These are phyloP conservation scores for Drosophila kurseongensis DNA, from an alignment of 1,140 invertebrate genomes.

Conservation along the genomic window DNA sequence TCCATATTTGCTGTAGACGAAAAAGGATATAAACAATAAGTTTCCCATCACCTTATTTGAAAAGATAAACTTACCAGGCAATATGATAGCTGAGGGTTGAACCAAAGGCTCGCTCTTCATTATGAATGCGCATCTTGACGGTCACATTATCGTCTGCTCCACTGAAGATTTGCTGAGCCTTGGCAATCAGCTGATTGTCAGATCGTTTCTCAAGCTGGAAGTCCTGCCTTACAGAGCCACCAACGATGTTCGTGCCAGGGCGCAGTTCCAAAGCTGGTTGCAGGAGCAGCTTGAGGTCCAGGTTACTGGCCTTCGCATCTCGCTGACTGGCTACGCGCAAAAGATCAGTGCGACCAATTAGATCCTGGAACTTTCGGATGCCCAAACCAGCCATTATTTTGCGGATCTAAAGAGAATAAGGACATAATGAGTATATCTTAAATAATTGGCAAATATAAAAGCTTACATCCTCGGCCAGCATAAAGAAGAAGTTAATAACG, in stretches of 20 bases:
- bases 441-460: background rate
- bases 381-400: conserved; percentile 96
- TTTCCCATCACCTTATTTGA: background rate
- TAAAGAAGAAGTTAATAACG: conserved; percentile 98
- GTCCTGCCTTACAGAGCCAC: conserved; percentile 94
- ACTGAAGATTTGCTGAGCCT: conserved; percentile 90
- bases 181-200: conserved; percentile 93
- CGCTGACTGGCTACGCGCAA: conserved; percentile 88
- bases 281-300: conserved; percentile 94
- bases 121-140: conserved; percentile 93
- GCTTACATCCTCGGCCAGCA: conserved; percentile 97
- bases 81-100: conserved; percentile 98
- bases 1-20: conserved; percentile 90
- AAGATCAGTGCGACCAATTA: conserved; percentile 97
- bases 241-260: conserved; percentile 95
- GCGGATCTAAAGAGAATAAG: conserved; percentile 87
- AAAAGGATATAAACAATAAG: background rate
- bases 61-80: conserved; percentile 89
- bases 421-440: background rate
- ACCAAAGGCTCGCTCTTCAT: conserved; percentile 96
- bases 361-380: conserved; percentile 94
- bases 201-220: conserved; percentile 96
- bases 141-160: conserved; percentile 89
- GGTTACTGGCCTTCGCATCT: conserved; percentile 91
- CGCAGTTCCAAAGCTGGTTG: conserved; percentile 95